These are phyloP conservation scores for Axis porcinus DNA, from an alignment of 2,113 vertebrate genomes.

Conservation along the genomic window DNA sequence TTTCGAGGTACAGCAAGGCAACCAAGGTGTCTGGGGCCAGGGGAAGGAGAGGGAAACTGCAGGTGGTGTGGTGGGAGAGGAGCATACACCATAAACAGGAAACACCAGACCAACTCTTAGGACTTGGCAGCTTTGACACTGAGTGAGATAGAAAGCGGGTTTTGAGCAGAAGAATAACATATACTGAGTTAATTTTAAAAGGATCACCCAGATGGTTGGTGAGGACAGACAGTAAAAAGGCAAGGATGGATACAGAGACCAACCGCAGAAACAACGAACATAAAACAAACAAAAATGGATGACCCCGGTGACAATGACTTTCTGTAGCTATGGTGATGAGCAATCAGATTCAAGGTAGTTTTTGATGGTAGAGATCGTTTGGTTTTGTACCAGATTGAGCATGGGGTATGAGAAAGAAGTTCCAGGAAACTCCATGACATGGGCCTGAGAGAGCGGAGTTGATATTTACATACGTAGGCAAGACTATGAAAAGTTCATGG, in stretches of 20 bases:
- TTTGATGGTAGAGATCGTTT: neutral
- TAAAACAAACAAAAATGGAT: neutral
- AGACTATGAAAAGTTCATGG: neutral
- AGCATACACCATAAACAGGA: neutral
- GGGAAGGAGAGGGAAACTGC: accelerated
- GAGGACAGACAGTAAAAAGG: neutral
- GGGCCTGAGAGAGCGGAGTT: neutral
- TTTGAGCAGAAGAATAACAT: neutral
- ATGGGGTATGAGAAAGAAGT: neutral
- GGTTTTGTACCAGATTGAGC: neutral
- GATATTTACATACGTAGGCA: neutral
- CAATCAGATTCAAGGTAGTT: no score
- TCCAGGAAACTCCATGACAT: neutral
- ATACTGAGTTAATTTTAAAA: neutral
- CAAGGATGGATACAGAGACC: neutral
- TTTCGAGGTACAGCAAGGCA: neutral
- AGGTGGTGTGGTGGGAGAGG: no score
- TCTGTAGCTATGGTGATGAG: neutral
- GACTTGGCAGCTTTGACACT: neutral
- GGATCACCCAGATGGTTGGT: neutral
- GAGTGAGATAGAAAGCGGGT: neutral
- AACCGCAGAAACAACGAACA: neutral
- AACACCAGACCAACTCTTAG: neutral
- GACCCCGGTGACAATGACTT: neutral
- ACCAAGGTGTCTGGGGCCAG: no score